Conservation (phyloP, 1,140 invertebrate species). For the Seison nebaliae region DNA sequence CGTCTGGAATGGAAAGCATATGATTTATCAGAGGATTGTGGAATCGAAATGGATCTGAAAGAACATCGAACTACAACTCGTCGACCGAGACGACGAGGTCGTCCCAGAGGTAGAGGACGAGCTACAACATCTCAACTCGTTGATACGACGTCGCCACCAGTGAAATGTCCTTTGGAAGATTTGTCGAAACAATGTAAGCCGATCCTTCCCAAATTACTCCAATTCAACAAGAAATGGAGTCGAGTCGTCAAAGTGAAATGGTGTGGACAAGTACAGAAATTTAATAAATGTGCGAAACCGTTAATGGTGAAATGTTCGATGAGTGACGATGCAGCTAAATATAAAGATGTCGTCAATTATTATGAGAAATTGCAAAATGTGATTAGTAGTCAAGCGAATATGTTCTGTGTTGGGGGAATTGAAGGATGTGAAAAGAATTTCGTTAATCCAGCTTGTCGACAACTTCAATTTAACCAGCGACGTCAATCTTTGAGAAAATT, state of each 20-base stretch:
- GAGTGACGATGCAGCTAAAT: not conserved
- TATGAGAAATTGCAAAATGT: constrained; percentile 13
- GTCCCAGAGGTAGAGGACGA: not conserved
- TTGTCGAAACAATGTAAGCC: constrained; percentile 2
- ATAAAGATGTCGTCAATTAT: constrained; percentile 3
- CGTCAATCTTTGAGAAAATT: too few relatives aligned
- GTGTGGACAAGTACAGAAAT: constrained; percentile 4
- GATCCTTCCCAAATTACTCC: constrained; percentile 3
- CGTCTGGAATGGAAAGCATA: constrained; percentile 8
- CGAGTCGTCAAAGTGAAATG: constrained; percentile 1
- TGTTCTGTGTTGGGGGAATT: constrained; percentile 6
- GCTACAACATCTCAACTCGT: not conserved
- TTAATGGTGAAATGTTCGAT: constrained; percentile 1
- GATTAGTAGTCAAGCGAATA: constrained; percentile 8
- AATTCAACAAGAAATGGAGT: constrained; percentile 8
- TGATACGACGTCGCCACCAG: not conserved
- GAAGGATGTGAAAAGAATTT: too few relatives aligned
- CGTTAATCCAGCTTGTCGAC: too few relatives aligned
- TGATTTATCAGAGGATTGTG: constrained; percentile 5
- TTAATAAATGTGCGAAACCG: constrained; percentile 2
- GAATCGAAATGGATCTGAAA: constrained; percentile 4
- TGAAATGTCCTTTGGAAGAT: constrained; percentile 1
- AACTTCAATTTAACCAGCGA: too few relatives aligned
- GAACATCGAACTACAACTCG: not conserved
- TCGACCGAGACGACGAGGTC: not conserved